Conservation (phyloP, 2,888 invertebrate species). For the Cephalotes varians region DNA sequence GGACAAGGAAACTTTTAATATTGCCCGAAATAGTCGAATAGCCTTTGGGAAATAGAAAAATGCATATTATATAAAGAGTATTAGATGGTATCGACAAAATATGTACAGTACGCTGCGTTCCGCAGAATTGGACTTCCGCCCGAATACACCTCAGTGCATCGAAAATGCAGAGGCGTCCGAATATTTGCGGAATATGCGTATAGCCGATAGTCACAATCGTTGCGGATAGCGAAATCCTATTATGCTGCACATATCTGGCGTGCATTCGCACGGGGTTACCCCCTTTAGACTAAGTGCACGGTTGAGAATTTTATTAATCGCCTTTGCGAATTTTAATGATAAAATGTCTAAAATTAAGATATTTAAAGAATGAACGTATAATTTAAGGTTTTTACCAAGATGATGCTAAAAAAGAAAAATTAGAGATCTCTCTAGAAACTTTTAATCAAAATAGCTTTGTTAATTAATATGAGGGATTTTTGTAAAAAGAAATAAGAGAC, state of each 20-base stretch:
- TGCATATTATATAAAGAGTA: slow-evolving; percentile 17
- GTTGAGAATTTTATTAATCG: slow-evolving; percentile 22
- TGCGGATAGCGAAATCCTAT: slow-evolving; percentile 45
- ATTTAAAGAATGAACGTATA: background rate
- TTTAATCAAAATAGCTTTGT: background rate
- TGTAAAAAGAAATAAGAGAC: background rate
- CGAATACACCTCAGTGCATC: background rate
- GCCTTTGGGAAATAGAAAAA: slow-evolving; percentile 22
- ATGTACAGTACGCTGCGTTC: background rate
- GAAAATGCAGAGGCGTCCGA: slow-evolving; percentile 29
- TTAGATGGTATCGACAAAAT: slow-evolving; percentile 13
- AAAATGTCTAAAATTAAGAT: background rate
- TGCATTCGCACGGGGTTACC: background rate
- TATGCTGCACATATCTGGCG: slow-evolving; percentile 13
- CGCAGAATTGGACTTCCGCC: slow-evolving; percentile 17
- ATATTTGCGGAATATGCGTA: slow-evolving; percentile 45
- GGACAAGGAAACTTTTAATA: background rate
- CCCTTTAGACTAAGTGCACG: slow-evolving; percentile 32
- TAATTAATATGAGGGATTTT: background rate
- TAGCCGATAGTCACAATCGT: slow-evolving; percentile 41
- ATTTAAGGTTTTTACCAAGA: background rate
- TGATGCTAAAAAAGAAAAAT: background rate
- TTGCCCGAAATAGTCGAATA: slow-evolving; percentile 2
- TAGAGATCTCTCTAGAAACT: background rate
- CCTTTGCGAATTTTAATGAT: background rate